Conservation (phyloP, 2,888 invertebrate genomes). For the Leptinotarsa tumamoca region DNA sequence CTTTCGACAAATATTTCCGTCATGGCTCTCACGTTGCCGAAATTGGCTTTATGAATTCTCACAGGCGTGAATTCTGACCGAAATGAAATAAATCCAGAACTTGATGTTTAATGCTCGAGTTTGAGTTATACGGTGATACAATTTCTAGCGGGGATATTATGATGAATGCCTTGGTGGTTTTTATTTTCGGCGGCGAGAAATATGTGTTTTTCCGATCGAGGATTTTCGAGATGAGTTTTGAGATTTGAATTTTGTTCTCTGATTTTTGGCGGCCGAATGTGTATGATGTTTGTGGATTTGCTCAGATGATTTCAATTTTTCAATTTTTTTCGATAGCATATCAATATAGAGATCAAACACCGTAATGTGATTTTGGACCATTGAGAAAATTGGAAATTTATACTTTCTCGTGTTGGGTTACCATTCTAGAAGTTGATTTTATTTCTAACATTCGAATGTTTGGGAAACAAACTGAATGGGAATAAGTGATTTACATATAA, state of each 20-base stretch:
- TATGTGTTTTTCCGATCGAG: constrained; percentile 7
- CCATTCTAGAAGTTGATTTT: too few species aligned
- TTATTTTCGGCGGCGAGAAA: neutral
- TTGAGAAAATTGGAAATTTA: too few species aligned
- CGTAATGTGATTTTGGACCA: too few species aligned
- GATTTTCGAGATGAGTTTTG: neutral
- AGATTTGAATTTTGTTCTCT: neutral
- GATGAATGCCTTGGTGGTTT: constrained; percentile 25
- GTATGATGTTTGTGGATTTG: neutral
- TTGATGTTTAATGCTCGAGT: constrained; percentile 27
- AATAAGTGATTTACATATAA: too few species aligned
- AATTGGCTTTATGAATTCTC: constrained; percentile 49
- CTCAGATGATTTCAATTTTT: too few species aligned
- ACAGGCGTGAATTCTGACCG: constrained; percentile 44
- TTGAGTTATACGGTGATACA: constrained; percentile 28
- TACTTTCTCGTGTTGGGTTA: too few species aligned
- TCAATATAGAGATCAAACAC: too few species aligned
- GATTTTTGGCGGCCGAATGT: neutral
- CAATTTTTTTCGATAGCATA: too few species aligned
- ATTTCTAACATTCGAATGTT: too few species aligned
- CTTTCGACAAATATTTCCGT: constrained; percentile 55
- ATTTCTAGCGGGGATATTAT: constrained; percentile 20
- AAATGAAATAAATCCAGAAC: constrained; percentile 39
- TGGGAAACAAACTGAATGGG: too few species aligned
- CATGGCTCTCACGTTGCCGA: constrained; percentile 42